A percentile compares a stretch with the other conserved stretches of the same genome.
phyloP scores from a whole-genome alignment of 2,113 vertebrate genomes.

The Leiothrix lutea region DNA sequence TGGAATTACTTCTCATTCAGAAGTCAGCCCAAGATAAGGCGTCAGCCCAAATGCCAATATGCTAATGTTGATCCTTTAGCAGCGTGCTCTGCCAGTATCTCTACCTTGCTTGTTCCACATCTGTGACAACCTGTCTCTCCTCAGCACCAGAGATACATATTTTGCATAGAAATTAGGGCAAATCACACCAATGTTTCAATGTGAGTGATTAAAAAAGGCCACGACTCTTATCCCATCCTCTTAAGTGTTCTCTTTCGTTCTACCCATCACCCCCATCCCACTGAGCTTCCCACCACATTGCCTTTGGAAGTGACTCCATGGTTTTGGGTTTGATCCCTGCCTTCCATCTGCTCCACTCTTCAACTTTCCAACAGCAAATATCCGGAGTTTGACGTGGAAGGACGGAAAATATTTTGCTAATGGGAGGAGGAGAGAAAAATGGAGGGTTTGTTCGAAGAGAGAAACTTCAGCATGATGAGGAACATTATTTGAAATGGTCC shows the following conservation, averaged over 20 bases:
- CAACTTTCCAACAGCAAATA: neutral
- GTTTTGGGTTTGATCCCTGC: neutral
- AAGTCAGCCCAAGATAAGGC: neutral
- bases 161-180: neutral
- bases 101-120: neutral
- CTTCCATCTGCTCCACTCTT: neutral
- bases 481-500: neutral
- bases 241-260: neutral
- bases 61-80: slow-evolving; percentile 2
- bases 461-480: neutral
- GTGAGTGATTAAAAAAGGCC: neutral
- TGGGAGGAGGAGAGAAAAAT: neutral
- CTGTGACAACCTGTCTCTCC: slow-evolving; percentile 25
- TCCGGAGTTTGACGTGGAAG: neutral
- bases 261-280: rapidly evolving
- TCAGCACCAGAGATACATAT: slow-evolving; percentile 4
- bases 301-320: neutral
- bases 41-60: slow-evolving; percentile 44
- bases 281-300: neutral
- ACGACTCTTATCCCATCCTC: neutral
- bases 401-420: neutral
- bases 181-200: neutral
- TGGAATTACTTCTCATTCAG: slow-evolving; percentile 35
- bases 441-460: neutral
- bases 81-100: neutral